Conservation (phyloP, 1,140 invertebrate species). For the Hypothenemus hampei region DNA sequence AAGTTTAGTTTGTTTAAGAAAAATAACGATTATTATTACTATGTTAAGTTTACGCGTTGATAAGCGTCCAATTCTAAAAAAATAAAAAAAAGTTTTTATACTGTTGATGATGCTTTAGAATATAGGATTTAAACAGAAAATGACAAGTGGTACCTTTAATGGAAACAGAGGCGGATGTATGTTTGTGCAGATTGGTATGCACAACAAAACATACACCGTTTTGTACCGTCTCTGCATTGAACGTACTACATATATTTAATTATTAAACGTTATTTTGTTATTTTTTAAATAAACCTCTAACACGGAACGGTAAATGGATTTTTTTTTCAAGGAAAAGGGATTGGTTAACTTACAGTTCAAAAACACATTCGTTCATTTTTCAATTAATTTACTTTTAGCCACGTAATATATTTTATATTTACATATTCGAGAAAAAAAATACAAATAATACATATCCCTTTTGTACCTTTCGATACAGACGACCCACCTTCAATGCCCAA, state of each 20-base stretch:
- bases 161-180: conserved; percentile 23
- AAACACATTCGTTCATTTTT: conserved; percentile 41
- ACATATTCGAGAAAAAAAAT: conserved; percentile 44
- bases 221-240: conserved; percentile 26
- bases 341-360: conserved; percentile 45
- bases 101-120: conserved; percentile 16
- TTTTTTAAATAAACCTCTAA: conserved; percentile 28
- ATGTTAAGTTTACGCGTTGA: neutral
- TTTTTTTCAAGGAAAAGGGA: neutral
- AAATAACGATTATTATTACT: neutral
- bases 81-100: conserved; percentile 9
- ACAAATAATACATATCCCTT: conserved; percentile 29
- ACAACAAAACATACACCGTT: conserved; percentile 7
- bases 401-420: conserved; percentile 44
- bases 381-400: conserved; percentile 43
- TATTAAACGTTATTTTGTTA: conserved; percentile 18
- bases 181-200: neutral
- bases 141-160: conserved; percentile 16
- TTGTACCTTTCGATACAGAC: neutral
- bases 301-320: neutral
- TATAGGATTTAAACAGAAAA: conserved; percentile 5
- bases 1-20: neutral
- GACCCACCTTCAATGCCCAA: neutral
- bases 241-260: conserved; percentile 2
- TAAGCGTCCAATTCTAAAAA: conserved; percentile 20